These are phyloP conservation scores for Oscheius sp. DNA, from an alignment of 2,888 invertebrate genomes.

Conservation along the genomic window DNA sequence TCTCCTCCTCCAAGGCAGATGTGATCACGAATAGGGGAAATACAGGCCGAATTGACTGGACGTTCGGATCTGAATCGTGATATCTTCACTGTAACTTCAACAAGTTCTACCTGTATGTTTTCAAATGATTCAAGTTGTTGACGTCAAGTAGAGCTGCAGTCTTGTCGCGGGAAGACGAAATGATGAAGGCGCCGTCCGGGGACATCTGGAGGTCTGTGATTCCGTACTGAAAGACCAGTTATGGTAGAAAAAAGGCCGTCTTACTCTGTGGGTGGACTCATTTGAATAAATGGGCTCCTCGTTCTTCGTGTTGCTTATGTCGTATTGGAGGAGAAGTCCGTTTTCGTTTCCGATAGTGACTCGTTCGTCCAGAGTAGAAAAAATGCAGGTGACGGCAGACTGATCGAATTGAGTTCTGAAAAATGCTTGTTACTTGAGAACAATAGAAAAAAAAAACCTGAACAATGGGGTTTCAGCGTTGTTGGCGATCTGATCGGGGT, in stretches of 20 bases:
- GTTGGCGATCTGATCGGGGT: conserved; percentile 73
- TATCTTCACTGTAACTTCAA: too few species aligned
- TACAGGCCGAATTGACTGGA: conserved; percentile 96
- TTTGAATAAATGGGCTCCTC: conserved; percentile 77
- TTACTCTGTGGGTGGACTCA: conserved; percentile 54
- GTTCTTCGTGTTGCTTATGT: conserved; percentile 79
- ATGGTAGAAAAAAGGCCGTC: conserved; percentile 5
- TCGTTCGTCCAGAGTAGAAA: conserved; percentile 91
- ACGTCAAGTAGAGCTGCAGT: conserved; percentile 89
- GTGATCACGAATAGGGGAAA: conserved; percentile 94
- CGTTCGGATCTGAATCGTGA: conserved; percentile 80
- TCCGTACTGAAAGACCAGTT: conserved; percentile 69
- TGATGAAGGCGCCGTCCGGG: conserved; percentile 80
- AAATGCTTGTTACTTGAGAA: not conserved
- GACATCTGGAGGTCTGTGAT: conserved; percentile 97
- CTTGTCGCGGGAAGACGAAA: conserved; percentile 95
- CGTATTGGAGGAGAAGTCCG: conserved; percentile 85
- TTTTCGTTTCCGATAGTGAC: conserved; percentile 46
- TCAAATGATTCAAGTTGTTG: conserved; percentile 86
- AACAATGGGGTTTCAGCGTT: conserved; percentile 39
- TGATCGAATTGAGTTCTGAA: conserved; percentile 58
- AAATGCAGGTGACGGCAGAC: conserved; percentile 77
- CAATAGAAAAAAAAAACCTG: conserved; percentile 5
- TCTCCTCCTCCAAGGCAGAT: conserved; percentile 96
- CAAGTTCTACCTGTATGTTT: conserved; percentile 86